These are phyloP conservation scores for Callocephalon fimbriatum DNA, from an alignment of 2,113 vertebrate genomes.

Conservation along the genomic window DNA sequence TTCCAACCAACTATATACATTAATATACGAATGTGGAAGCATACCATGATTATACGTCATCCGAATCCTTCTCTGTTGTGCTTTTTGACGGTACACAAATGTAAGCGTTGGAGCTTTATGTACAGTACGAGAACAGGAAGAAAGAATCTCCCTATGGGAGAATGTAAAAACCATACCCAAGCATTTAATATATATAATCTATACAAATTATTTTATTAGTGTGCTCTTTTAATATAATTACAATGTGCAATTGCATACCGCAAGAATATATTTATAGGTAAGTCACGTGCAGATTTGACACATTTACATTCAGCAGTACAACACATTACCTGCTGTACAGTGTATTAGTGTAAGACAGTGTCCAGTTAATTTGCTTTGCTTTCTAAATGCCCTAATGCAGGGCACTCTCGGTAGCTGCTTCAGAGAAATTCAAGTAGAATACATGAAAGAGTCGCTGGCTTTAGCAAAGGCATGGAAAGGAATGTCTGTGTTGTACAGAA, in stretches of 20 bases:
- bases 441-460: slow-evolving; percentile 61
- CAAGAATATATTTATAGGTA: slow-evolving; percentile 75
- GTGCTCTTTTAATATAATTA: slow-evolving; percentile 86
- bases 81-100: slow-evolving; percentile 60
- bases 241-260: slow-evolving; percentile 82
- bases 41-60: slow-evolving; percentile 30
- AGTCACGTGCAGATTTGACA: slow-evolving; percentile 74
- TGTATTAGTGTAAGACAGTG: slow-evolving; percentile 9
- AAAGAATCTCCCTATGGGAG: slow-evolving; percentile 74
- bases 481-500: slow-evolving; percentile 28
- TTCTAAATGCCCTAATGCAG: slow-evolving; percentile 47
- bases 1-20: slow-evolving; percentile 74
- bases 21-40: slow-evolving; percentile 44
- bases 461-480: slow-evolving; percentile 60
- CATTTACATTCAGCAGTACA: slow-evolving; percentile 70
- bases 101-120: slow-evolving; percentile 64
- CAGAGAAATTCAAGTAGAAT: slow-evolving; percentile 79
- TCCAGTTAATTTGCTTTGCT: slow-evolving; percentile 62
- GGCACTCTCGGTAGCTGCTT: slow-evolving; percentile 71
- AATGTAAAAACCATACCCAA: slow-evolving; percentile 81
- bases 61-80: slow-evolving; percentile 53
- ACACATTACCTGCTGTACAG: slow-evolving; percentile 57
- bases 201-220: slow-evolving; percentile 86
- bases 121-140: slow-evolving; percentile 72
- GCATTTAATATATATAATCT: slow-evolving; percentile 85